phyloP scores from a whole-genome alignment of 2,888 invertebrate species.

The Acanthococcus lagerstroemiae region DNA sequence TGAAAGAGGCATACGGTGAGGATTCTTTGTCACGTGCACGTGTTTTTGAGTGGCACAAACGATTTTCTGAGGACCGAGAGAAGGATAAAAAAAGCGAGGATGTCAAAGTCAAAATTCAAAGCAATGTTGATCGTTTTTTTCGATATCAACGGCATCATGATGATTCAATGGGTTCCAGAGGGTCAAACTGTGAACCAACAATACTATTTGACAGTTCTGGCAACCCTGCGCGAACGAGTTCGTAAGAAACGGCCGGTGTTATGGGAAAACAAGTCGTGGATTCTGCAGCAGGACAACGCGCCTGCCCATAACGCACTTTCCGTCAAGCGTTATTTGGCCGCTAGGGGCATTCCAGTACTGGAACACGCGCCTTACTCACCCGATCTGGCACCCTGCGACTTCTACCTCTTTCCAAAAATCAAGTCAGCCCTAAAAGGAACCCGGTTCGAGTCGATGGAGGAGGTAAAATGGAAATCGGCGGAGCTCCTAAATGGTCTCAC shows the following conservation, averaged over 20 bases:
- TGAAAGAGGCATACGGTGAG: too few relatives aligned
- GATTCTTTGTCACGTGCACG: too few relatives aligned
- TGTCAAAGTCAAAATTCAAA: slow-evolving; percentile 32
- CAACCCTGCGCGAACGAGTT: slow-evolving; percentile 32
- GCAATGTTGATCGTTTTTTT: slow-evolving; percentile 32
- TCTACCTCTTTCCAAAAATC: slow-evolving; percentile 31
- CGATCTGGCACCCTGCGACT: slow-evolving; percentile 31
- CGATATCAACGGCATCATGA: slow-evolving; percentile 29
- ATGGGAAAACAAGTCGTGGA: slow-evolving; percentile 34
- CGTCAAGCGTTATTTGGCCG: slow-evolving; percentile 34
- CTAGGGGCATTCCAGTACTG: background rate
- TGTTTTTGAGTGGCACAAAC: background rate
- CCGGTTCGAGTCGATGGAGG: slow-evolving; percentile 13
- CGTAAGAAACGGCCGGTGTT: slow-evolving; percentile 1
- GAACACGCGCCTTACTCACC: slow-evolving; percentile 13
- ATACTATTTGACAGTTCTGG: slow-evolving; percentile 36
- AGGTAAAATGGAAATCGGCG: slow-evolving; percentile 35
- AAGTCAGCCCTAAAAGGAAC: slow-evolving; percentile 23
- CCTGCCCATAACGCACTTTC: slow-evolving; percentile 34
- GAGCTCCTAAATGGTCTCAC: slow-evolving; percentile 33
- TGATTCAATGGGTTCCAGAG: slow-evolving; percentile 35
- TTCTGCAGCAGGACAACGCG: slow-evolving; percentile 37
- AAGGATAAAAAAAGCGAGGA: slow-evolving; percentile 32
- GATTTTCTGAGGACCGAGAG: slow-evolving; percentile 1
- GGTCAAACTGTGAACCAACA: slow-evolving; percentile 35